Base-by-base conservation (phyloP, 2,797 vertebrate genomes). In the Phataginus tricuspis region DNA sequence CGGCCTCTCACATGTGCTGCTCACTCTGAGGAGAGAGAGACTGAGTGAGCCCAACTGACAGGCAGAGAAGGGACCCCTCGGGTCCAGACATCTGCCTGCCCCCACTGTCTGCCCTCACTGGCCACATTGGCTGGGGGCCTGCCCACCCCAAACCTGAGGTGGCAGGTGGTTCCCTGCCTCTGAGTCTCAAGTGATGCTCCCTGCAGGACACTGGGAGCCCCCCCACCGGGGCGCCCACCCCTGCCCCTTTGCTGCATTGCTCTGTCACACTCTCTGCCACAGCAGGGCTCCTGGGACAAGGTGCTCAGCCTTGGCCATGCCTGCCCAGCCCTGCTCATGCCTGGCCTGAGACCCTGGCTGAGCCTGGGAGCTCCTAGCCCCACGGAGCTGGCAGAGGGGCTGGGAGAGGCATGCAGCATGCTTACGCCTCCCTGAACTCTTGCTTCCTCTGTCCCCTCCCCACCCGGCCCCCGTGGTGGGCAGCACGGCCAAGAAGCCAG, bases 241-340 rank as follows among this genome's bases (percentile, higher is more conserved):
- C 61, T 0, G 0, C 7, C 12, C n/a, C 6, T 14, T 0, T 10
- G 12, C 49, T 3, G 0, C 49, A 16, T 19, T 51, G 12, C 6
- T 25, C 29, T n/a, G n/a, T n/a, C n/a, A n/a, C n/a, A n/a, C n/a
- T n/a, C n/a, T n/a, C n/a, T 59, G 63, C 57, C n/a, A 53, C 34
- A 7, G 23, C 57, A 55, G 45, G 19, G 10, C 16, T 49, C 45
- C 42, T 4, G 3, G n/a, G 7, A 45, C 59, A 23, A 27, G 37
- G 57, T 7, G 31, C 61, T 7, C 23, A 0, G 61, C 59, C 16
- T 51, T 45, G 19, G 18, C 25, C 49, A 31, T 0, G 0, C 57
- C 39, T 5, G 23, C 61, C 42, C 6, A 16, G 25, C 64, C 34
- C 10, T 7, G 45, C 64, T 57, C 9, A 0, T 0, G 0, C 63